Conservation (phyloP, 2,797 vertebrate genomes). For the Megalops cyprinoides region DNA sequence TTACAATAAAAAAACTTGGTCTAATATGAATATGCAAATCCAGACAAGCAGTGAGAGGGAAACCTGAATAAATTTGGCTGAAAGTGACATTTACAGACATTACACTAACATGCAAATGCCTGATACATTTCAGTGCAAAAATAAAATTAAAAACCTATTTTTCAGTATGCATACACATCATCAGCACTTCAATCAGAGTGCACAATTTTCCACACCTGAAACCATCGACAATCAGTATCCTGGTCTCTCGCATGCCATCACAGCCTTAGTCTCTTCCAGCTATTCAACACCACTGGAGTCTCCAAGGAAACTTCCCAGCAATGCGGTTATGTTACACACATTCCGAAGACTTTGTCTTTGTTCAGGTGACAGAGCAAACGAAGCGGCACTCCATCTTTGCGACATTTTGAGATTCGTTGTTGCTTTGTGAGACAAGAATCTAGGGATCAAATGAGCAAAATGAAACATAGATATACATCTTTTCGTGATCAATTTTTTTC, state of each 20-base stretch:
- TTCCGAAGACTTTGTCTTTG: neutral
- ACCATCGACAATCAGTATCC: neutral
- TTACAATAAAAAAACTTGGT: too few relatives aligned
- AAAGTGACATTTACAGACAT: neutral
- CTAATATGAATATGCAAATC: too few relatives aligned
- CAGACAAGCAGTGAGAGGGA: too few relatives aligned
- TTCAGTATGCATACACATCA: neutral
- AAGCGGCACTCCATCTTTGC: neutral
- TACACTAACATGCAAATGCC: neutral
- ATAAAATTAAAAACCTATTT: neutral
- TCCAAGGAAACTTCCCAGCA: neutral
- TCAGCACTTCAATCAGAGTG: neutral
- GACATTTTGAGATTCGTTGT: neutral
- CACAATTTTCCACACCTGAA: neutral
- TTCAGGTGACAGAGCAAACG: neutral
- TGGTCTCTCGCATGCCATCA: neutral
- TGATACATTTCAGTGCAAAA: neutral
- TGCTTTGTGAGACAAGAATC: neutral
- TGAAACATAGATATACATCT: neutral
- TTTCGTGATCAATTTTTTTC: neutral
- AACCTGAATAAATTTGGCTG: too few relatives aligned
- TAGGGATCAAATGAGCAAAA: neutral
- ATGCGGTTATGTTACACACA: neutral
- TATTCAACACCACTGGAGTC: neutral
- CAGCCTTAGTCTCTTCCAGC: neutral